Base-by-base conservation (phyloP, 2,888 invertebrate species). In the Caprella mutica region DNA sequence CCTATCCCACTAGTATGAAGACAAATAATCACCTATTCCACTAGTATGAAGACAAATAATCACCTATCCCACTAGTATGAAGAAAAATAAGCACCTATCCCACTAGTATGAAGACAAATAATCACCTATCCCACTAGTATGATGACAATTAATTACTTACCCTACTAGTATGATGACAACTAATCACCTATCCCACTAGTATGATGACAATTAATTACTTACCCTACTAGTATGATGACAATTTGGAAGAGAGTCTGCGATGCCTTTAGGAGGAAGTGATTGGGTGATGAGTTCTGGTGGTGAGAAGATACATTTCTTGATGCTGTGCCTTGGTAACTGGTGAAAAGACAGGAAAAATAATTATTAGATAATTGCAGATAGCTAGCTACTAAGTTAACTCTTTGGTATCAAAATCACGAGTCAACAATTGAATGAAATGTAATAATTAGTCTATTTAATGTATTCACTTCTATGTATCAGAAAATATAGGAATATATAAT, bases 231-330 rank as follows among this genome's bases (percentile, higher is more conserved):
- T 27, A 63, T 63, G 33, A 59, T 63, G 43, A 63, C 42, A 30
- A 63, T 59, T 50, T 63, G 63, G 53, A 59, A 63, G 56, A 63
- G 57, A 12, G 59, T 56, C 30, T 59, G 57, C 1, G 59, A 54
- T 23, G 63, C 59, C 26, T 56, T 57, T 5, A 59, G 63, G 5
- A 63, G 48, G 26, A 63, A 57, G 33, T 63, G 59, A 3, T 55
- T 38, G 14, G 63, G 63, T 6, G 63, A 56, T n/a, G 63, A 57
- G 26, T 59, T 59, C 3, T 59, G 59, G 5, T 59, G 59, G 43
- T 63, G 63, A 17, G 55, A 55, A 21, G 30, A 30, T 2, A 30
- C 48, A 6, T 27, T 48, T 5, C 48, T 21, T 6, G 48, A 48
- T 5, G n/a, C 44, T 4, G 30, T 17, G 8, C 48, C 48, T 27